These are phyloP conservation scores for Drosophila virilis DNA, from an alignment of 1,140 invertebrate species.

Conservation along the genomic window DNA sequence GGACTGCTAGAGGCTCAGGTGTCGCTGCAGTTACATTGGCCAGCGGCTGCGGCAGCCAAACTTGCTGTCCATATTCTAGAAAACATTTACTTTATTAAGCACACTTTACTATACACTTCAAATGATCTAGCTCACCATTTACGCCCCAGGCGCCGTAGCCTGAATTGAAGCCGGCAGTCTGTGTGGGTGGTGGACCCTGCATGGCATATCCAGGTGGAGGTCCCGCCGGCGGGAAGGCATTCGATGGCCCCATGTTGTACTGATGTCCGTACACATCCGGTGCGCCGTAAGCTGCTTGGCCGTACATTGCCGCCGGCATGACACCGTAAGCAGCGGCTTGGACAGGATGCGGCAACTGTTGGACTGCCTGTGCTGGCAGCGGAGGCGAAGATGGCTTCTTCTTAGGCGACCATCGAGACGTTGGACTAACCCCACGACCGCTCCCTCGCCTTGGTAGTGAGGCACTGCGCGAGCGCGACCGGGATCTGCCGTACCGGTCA, in stretches of 20 bases:
- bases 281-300: constrained; percentile 44
- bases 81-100: neutral
- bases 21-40: constrained; percentile 33
- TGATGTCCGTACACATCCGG: constrained; percentile 68
- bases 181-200: constrained; percentile 55
- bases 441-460: constrained; percentile 49
- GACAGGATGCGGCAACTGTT: constrained; percentile 40
- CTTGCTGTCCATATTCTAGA: constrained; percentile 71
- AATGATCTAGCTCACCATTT: constrained; percentile 51
- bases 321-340: constrained; percentile 53
- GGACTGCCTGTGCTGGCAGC: constrained; percentile 40
- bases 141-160: constrained; percentile 72
- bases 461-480: constrained; percentile 63
- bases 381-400: constrained; percentile 76
- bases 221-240: constrained; percentile 57
- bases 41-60: constrained; percentile 61
- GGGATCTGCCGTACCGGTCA: constrained; percentile 58
- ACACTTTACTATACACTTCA: neutral
- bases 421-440: constrained; percentile 37
- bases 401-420: constrained; percentile 73
- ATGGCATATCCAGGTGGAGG: constrained; percentile 60
- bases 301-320: constrained; percentile 68
- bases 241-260: constrained; percentile 60
- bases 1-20: constrained; percentile 33
- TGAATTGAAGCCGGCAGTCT: constrained; percentile 47